These are phyloP conservation scores for Pseudomyrmex pallidus DNA, from an alignment of 1,140 invertebrate species.

Conservation along the genomic window DNA sequence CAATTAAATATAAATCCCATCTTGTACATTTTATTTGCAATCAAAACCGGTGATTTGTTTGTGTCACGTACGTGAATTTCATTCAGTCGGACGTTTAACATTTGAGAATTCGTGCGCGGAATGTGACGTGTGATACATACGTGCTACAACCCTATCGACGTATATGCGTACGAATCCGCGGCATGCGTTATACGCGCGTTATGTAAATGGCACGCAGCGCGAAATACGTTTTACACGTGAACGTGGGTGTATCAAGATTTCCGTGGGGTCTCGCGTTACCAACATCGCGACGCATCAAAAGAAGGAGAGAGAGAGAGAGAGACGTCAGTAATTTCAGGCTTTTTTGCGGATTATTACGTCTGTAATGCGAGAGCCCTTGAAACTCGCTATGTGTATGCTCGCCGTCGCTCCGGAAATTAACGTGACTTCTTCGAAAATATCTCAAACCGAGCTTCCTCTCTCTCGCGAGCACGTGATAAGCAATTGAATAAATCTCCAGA, in stretches of 20 bases:
- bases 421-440: conserved; percentile 34
- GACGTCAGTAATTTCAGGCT: conserved; percentile 59
- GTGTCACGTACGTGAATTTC: no score
- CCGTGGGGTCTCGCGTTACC: conserved; percentile 75
- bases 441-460: conserved; percentile 25
- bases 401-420: conserved; percentile 56
- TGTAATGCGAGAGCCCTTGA: conserved; percentile 64
- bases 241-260: conserved; percentile 78
- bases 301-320: not conserved
- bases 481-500: conserved; percentile 15
- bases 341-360: conserved; percentile 66
- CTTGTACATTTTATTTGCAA: not conserved
- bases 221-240: conserved; percentile 70
- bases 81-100: not conserved
- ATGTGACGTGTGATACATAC: conserved; percentile 60
- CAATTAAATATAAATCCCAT: no score
- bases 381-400: not conserved
- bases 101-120: not conserved
- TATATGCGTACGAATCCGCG: conserved; percentile 50
- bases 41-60: not conserved
- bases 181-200: conserved; percentile 61
- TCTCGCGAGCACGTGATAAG: not conserved
- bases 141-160: not conserved
- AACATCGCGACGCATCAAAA: not conserved
- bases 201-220: conserved; percentile 67